A percentile compares a stretch with the other conserved stretches of the same genome.
These are phyloP conservation scores for Ailuropoda melanoleuca DNA, from an alignment of 2,113 vertebrate species.

Conservation along the genomic window DNA sequence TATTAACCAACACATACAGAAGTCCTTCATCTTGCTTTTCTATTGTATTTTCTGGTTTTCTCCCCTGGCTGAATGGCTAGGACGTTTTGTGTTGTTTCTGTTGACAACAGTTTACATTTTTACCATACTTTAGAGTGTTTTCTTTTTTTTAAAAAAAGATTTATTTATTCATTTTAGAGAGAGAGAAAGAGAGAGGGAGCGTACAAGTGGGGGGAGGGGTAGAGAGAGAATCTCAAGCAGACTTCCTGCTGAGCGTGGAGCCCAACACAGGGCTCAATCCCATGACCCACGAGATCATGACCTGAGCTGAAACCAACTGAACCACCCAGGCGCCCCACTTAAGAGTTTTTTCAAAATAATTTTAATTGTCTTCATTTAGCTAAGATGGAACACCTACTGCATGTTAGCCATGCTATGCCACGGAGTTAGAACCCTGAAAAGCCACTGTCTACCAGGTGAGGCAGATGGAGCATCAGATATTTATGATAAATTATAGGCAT, in stretches of 20 bases:
- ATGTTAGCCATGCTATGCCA: rapidly evolving
- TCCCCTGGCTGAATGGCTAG: background rate
- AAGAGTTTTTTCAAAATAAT: background rate
- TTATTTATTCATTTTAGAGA: background rate
- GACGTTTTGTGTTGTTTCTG: background rate
- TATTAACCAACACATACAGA: rapidly evolving
- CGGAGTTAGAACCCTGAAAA: background rate
- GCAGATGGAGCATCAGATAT: background rate
- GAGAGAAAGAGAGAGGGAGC: background rate
- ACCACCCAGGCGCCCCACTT: background rate
- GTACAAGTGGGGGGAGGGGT: background rate
- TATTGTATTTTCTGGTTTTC: background rate
- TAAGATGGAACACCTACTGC: background rate
- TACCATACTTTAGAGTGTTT: background rate
- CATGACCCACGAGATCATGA: background rate
- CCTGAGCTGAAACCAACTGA: background rate
- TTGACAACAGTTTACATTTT: background rate
- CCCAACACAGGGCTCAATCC: background rate
- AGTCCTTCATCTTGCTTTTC: rapidly evolving
- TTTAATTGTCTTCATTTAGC: background rate
- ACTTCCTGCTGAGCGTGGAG: background rate
- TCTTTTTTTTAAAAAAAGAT: background rate
- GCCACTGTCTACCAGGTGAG: background rate
- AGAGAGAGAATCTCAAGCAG: background rate
- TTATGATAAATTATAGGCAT: background rate